Percentiles rank a stretch among this genome's conserved stretches.
phyloP scores from a whole-genome alignment of 2,888 invertebrate species.

The Hypselothyrea guttata region DNA sequence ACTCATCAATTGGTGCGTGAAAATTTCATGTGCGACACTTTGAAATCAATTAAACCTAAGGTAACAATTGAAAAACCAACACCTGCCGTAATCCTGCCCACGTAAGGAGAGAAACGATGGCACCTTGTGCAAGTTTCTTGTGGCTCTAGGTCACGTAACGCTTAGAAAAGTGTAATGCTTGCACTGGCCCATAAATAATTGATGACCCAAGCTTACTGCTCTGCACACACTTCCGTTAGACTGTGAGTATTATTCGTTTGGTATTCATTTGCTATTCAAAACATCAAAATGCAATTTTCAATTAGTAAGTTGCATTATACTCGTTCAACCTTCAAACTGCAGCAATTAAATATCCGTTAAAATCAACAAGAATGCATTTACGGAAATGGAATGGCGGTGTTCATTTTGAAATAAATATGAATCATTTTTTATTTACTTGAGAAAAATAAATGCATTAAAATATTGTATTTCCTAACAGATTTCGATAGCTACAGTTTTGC shows the following conservation, averaged over 20 bases:
- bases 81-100: too few relatives aligned
- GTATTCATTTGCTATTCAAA: conserved; percentile 10
- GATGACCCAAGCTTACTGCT: conserved; percentile 19
- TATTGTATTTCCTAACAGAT: background rate
- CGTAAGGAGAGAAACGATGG: too few relatives aligned
- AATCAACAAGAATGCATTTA: too few relatives aligned
- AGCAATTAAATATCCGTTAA: conserved; percentile 35
- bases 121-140: background rate
- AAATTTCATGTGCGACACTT: conserved; percentile 42
- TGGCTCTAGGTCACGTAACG: background rate
- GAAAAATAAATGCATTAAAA: background rate
- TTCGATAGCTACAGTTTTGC: background rate
- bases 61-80: conserved; percentile 7
- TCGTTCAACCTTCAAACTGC: conserved; percentile 2
- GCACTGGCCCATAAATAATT: conserved; percentile 44
- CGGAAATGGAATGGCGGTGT: background rate
- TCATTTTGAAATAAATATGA: too few relatives aligned
- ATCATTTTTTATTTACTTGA: too few relatives aligned
- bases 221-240: background rate
- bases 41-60: conserved; percentile 41
- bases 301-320: conserved; percentile 24
- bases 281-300: conserved; percentile 31
- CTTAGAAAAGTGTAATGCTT: conserved; percentile 40
- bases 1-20: conserved; percentile 40
- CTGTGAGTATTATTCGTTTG: too few relatives aligned